phyloP scores from a whole-genome alignment of 1,140 invertebrate species.

The Penaeus vannamei region DNA sequence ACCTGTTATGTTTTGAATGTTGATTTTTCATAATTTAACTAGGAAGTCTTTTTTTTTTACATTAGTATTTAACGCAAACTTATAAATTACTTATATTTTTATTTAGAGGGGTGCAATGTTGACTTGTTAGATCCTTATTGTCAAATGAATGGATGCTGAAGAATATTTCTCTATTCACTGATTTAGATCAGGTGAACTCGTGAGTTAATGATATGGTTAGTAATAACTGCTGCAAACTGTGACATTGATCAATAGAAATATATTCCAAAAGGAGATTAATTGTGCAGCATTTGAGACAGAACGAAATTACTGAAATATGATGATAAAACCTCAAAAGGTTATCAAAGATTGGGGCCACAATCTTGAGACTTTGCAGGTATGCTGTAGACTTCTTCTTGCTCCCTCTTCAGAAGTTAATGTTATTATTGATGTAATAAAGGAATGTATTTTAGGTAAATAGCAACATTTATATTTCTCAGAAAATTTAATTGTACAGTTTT shows the following conservation, averaged over 20 bases:
- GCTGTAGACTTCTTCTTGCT: constrained; percentile 58
- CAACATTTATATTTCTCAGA: constrained; percentile 66
- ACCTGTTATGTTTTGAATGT: constrained; percentile 27
- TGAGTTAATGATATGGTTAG: no score
- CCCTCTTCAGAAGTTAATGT: constrained; percentile 50
- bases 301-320: no score
- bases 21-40: not conserved
- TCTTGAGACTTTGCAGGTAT: constrained; percentile 21
- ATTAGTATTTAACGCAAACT: not conserved
- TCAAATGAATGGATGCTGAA: no score
- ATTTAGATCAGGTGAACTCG: no score
- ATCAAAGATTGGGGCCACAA: constrained; percentile 37
- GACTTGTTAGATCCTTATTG: no score
- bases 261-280: no score
- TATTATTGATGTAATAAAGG: constrained; percentile 62
- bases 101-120: constrained; percentile 12
- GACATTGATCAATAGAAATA: no score
- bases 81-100: not conserved
- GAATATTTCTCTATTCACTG: no score
- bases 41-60: not conserved
- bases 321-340: constrained; percentile 1
- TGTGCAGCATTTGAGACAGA: no score
- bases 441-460: constrained; percentile 66
- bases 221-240: no score
- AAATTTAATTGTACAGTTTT: constrained; percentile 66